These are phyloP conservation scores for Mythimna ferrago DNA, from an alignment of 2,888 invertebrate species.

Conservation along the genomic window DNA sequence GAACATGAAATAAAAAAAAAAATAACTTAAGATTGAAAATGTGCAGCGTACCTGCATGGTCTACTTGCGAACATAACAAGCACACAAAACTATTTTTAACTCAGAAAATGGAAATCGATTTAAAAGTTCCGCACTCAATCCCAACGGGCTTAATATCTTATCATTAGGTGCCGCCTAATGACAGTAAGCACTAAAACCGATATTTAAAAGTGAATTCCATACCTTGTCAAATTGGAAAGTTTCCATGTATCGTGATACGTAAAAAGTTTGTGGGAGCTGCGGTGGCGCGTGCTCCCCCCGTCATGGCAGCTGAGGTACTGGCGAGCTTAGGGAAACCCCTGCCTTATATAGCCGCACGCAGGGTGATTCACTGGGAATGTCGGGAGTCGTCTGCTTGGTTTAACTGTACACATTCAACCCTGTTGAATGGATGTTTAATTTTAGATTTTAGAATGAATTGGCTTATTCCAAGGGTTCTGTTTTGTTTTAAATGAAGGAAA, in stretches of 20 bases:
- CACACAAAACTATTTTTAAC: constrained; percentile 62
- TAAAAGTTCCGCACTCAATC: constrained; percentile 47
- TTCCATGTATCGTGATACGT: constrained; percentile 76
- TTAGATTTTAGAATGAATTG: constrained; percentile 47
- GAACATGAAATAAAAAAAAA: neutral
- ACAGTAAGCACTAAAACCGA: constrained; percentile 32
- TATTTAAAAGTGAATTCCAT: constrained; percentile 61
- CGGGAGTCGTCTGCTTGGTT: constrained; percentile 45
- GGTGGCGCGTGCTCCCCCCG: constrained; percentile 64
- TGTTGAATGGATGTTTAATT: constrained; percentile 55
- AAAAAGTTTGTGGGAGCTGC: constrained; percentile 81
- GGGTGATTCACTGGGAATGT: constrained; percentile 72
- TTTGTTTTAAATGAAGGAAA: neutral
- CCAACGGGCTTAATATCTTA: constrained; percentile 26
- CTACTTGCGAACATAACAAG: constrained; percentile 20
- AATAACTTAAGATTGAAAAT: neutral
- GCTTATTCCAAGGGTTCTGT: neutral
- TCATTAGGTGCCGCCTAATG: constrained; percentile 36
- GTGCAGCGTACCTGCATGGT: constrained; percentile 5
- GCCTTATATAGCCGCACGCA: constrained; percentile 77
- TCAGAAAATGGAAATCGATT: constrained; percentile 61
- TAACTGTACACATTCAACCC: constrained; percentile 22
- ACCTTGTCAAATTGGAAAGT: constrained; percentile 79
- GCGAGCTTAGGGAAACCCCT: constrained; percentile 74
- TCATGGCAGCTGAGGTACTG: constrained; percentile 66